Conservation (phyloP, 2,888 invertebrate genomes). For the Muscina levida region DNA sequence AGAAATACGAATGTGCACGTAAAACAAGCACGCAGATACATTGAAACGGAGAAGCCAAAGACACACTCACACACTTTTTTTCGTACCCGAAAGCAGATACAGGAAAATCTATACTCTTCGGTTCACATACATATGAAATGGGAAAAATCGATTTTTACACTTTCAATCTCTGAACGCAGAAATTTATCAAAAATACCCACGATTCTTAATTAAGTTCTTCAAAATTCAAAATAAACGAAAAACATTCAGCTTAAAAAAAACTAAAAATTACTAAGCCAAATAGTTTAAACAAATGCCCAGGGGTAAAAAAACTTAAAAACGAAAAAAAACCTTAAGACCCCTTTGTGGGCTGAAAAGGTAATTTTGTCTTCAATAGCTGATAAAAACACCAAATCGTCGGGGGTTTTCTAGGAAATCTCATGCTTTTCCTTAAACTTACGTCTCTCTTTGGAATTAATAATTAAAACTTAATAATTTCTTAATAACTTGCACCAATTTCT, state of each 20-base stretch:
- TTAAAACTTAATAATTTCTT: constrained; percentile 31
- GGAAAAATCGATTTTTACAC: constrained; percentile 69
- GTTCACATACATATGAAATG: constrained; percentile 51
- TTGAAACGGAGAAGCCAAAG: constrained; percentile 18
- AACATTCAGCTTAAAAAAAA: constrained; percentile 13
- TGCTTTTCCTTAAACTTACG: constrained; percentile 74
- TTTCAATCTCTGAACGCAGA: constrained; percentile 9
- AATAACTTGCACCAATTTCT: constrained; percentile 39
- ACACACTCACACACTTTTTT: constrained; percentile 51
- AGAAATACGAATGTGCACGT: constrained; percentile 39
- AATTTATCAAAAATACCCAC: background rate
- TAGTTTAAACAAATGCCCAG: constrained; percentile 15
- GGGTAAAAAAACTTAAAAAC: no score
- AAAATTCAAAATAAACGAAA: constrained; percentile 19
- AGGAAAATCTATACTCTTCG: constrained; percentile 67
- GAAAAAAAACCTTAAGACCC: background rate
- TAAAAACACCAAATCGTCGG: constrained; percentile 28
- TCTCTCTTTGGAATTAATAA: constrained; percentile 73
- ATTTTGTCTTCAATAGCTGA: background rate
- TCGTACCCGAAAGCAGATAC: constrained; percentile 61
- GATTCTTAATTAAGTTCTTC: constrained; percentile 9
- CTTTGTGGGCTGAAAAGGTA: background rate
- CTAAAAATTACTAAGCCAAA: constrained; percentile 28
- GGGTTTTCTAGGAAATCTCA: constrained; percentile 40
- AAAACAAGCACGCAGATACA: constrained; percentile 15